phyloP scores from a whole-genome alignment of 2,113 vertebrate species.

The Sebastes schlegelii region DNA sequence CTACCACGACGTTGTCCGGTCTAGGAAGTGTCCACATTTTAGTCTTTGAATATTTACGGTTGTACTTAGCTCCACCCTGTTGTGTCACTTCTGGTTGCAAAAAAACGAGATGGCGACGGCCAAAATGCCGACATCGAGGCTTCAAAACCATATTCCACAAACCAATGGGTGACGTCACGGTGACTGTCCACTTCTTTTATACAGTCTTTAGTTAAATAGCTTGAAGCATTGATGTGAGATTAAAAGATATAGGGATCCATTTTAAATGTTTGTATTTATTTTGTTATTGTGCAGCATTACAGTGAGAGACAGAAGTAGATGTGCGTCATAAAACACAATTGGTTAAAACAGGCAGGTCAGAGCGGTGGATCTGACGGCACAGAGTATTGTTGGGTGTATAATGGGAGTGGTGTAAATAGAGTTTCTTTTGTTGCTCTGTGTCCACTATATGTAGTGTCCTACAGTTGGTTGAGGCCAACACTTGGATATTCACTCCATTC shows the following conservation, averaged over 20 bases:
- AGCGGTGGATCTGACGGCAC: neutral
- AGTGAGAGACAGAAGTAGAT: neutral
- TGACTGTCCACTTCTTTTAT: no score
- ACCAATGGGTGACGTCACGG: no score
- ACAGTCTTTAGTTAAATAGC: neutral
- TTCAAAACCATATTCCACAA: no score
- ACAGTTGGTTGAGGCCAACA: constrained; percentile 24
- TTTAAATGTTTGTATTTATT: neutral
- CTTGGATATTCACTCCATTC: constrained; percentile 21
- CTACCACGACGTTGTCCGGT: no score
- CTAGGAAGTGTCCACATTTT: no score
- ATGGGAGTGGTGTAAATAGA: constrained; percentile 31
- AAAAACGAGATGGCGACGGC: no score
- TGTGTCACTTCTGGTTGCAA: no score
- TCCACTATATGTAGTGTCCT: constrained; percentile 3
- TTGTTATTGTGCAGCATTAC: neutral
- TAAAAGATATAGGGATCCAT: neutral
- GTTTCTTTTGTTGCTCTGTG: constrained; percentile 11
- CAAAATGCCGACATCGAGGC: no score
- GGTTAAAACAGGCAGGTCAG: neutral
- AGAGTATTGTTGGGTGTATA: neutral
- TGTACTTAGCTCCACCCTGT: no score
- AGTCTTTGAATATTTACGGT: no score
- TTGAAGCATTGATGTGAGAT: neutral
- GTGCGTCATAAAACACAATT: neutral